These are phyloP conservation scores for Limulus polyphemus DNA, from an alignment of 2,888 invertebrate genomes.

Conservation along the genomic window DNA sequence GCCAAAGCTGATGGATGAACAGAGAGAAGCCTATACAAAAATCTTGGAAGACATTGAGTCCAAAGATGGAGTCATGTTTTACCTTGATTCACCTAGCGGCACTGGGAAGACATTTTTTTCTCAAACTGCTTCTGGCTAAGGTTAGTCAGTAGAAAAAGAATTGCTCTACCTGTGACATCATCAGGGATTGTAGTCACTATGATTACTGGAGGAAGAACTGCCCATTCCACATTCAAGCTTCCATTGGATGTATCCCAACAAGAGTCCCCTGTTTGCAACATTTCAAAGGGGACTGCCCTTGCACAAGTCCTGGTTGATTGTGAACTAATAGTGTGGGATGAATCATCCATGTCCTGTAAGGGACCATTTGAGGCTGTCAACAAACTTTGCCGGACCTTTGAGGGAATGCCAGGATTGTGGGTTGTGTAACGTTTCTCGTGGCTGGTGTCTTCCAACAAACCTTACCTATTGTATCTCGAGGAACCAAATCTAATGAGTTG, in stretches of 20 bases:
- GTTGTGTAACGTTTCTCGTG: conserved; percentile 25
- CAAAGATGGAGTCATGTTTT: conserved; percentile 14
- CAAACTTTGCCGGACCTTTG: conserved; percentile 21
- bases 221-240: neutral
- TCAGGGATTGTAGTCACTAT: conserved; percentile 30
- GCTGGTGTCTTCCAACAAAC: conserved; percentile 28
- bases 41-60: neutral
- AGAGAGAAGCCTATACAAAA: neutral
- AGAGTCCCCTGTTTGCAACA: conserved; percentile 32
- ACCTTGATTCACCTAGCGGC: conserved; percentile 37
- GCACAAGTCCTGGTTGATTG: neutral
- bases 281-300: conserved; percentile 25
- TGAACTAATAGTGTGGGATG: conserved; percentile 36
- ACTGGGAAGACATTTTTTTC: conserved; percentile 37
- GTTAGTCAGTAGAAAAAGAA: no score
- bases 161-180: no score
- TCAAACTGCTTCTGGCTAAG: no score
- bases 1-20: neutral
- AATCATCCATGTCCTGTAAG: conserved; percentile 32
- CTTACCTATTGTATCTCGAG: conserved; percentile 19
- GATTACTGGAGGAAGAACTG: no score
- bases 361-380: conserved; percentile 16
- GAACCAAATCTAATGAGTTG: conserved; percentile 22
- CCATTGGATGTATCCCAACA: conserved; percentile 19
- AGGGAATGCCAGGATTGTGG: conserved; percentile 4